Conservation (phyloP, 1,140 invertebrate species). For the Uloborus diversus region DNA sequence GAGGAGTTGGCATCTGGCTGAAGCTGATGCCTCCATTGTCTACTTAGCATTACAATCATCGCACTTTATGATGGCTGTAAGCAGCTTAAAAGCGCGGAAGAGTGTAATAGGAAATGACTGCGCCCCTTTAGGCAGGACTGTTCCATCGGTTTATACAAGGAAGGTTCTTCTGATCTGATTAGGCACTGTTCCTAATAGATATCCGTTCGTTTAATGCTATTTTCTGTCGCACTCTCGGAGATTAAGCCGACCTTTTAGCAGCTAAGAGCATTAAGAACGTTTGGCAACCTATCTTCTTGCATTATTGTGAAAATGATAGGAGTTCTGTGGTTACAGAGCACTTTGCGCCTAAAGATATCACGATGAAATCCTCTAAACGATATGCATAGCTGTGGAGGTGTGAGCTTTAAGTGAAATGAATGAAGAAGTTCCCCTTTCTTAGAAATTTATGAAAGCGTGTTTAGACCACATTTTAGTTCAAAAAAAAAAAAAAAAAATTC, state of each 20-base stretch:
- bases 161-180: slow-evolving; percentile 36
- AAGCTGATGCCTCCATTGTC: not conserved
- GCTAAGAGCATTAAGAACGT: slow-evolving; percentile 10
- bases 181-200: slow-evolving; percentile 10
- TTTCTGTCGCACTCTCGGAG: not conserved
- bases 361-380: too few relatives aligned
- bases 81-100: slow-evolving; percentile 26
- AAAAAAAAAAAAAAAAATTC: too few relatives aligned
- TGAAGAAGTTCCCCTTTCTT: too few relatives aligned
- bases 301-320: not conserved
- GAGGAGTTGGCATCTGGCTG: not conserved
- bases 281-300: not conserved
- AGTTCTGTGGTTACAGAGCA: not conserved
- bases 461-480: too few relatives aligned
- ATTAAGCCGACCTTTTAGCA: slow-evolving; percentile 1
- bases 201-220: slow-evolving; percentile 12
- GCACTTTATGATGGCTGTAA: not conserved
- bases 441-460: too few relatives aligned
- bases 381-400: too few relatives aligned
- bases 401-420: too few relatives aligned
- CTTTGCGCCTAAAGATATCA: not conserved
- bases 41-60: slow-evolving; percentile 34
- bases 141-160: not conserved
- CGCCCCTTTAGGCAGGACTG: not conserved
- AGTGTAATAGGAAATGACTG: slow-evolving; percentile 40